Conservation (phyloP, 2,888 invertebrate species). For the Campoletis raptor region DNA sequence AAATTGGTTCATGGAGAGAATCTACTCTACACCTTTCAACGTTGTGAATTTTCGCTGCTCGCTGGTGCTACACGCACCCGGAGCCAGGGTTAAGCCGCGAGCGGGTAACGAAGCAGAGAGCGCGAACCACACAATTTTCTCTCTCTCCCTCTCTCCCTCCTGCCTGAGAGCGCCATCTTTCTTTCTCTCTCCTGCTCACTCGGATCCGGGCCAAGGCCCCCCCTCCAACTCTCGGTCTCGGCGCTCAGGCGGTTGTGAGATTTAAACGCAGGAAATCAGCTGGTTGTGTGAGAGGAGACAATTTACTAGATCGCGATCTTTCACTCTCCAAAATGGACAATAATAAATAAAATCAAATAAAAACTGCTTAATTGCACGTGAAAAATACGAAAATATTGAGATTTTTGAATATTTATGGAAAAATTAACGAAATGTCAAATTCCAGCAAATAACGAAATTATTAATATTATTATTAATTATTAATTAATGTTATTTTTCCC, state of each 20-base stretch:
- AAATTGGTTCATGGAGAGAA: conserved; percentile 63
- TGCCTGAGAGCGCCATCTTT: neutral
- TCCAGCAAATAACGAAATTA: too few species aligned
- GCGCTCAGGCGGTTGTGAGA: conserved; percentile 63
- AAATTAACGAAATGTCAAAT: too few species aligned
- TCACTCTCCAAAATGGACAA: conserved; percentile 11
- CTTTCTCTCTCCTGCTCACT: conserved; percentile 38
- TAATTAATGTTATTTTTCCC: neutral
- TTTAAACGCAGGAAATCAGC: conserved; percentile 73
- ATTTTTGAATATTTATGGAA: too few species aligned
- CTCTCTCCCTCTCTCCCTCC: conserved; percentile 45
- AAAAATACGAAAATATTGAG: neutral
- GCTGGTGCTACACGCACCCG: conserved; percentile 38
- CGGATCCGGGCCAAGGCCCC: conserved; percentile 77
- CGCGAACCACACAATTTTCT: conserved; percentile 47
- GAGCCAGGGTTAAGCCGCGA: conserved; percentile 64
- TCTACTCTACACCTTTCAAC: conserved; percentile 60
- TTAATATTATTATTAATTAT: too few species aligned
- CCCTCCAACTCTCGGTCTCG: conserved; percentile 64
- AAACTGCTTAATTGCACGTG: neutral
- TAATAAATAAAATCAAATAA: neutral
- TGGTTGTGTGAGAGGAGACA: conserved; percentile 58
- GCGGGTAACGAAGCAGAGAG: conserved; percentile 57
- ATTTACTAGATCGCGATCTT: conserved; percentile 35
- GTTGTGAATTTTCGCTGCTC: conserved; percentile 52